Conservation (phyloP, 2,888 invertebrate species). For the Tribolium freemani region DNA sequence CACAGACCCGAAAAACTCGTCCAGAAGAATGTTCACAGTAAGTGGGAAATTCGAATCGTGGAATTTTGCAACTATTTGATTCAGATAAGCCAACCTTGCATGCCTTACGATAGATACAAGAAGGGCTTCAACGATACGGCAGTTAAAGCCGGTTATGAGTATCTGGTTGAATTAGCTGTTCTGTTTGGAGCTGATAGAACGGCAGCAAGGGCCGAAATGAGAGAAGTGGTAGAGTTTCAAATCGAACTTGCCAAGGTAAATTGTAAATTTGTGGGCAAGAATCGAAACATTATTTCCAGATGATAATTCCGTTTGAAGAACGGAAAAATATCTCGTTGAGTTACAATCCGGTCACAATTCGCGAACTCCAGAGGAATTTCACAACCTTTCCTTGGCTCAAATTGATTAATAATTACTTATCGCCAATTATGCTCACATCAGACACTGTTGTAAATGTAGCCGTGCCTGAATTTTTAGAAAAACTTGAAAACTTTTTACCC, state of each 20-base stretch:
- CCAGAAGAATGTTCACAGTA: conserved; percentile 30
- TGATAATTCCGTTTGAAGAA: conserved; percentile 23
- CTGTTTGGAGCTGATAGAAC: conserved; percentile 45
- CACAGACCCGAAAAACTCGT: conserved; percentile 30
- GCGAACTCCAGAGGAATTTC: conserved; percentile 33
- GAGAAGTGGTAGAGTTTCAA: conserved; percentile 32
- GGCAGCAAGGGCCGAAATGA: conserved; percentile 26
- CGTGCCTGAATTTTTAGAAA: conserved; percentile 34
- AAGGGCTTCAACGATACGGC: conserved; percentile 45
- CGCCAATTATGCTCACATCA: conserved; percentile 32
- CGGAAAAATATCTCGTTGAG: conserved; percentile 14
- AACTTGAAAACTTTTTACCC: conserved; percentile 44
- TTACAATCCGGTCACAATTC: conserved; percentile 66
- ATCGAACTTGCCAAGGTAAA: conserved; percentile 24
- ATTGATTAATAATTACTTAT: conserved; percentile 36
- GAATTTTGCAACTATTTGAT: conserved; percentile 11
- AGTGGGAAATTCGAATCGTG: background rate
- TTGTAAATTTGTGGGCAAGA: background rate
- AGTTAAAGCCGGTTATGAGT: conserved; percentile 37
- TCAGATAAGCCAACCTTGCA: conserved; percentile 47
- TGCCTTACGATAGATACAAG: conserved; percentile 33
- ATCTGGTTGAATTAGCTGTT: conserved; percentile 47
- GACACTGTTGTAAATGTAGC: conserved; percentile 29
- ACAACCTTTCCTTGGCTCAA: conserved; percentile 36
- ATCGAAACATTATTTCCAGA: background rate